Base-by-base conservation (phyloP, 2,888 invertebrate genomes). In the Leptogaster cylindrica region DNA sequence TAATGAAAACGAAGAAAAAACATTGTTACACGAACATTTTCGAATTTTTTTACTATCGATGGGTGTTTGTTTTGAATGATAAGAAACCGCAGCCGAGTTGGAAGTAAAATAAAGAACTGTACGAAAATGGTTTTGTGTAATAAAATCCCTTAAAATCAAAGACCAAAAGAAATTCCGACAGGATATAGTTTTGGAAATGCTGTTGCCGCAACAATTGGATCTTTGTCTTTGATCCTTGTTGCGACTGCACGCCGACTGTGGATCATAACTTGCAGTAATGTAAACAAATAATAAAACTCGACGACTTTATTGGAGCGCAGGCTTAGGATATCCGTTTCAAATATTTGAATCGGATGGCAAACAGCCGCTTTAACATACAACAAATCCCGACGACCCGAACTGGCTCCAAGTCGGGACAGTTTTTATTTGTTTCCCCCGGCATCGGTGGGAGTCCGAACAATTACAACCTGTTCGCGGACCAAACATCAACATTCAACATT, bases 311-410 rank as follows among this genome's bases (percentile, higher is more conserved):
- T 52, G 52, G 52, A 52, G 52, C 28, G 33, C 52, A 52, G 44
- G 23, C 28, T 33, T 64, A 46, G 48, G 48, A 64, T 64, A 64
- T 64, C 64, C 64, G 64, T 64, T 64, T 64, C 64, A 64, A 64
- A 64, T 48, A 64, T 64, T 64, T 64, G 33, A 44, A 64, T 64
- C 33, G 46, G 44, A 64, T 64, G 64, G 14, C 23, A 64, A 64
- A 64, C 48, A 61, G 25, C n/a, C 46, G 25, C 12, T 46, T 44
- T 46, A 23, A 46, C 46, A 46, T 46, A 25, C 25, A n/a, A n/a
- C n/a, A n/a, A 36, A 20, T 52, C 52, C 20, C 52, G 18, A 28
- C n/a, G 14, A 52, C 18, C 23, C 8, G 12, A 48, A 52, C 52
- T 33, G 18, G 28, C 51, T 51, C 31, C 28, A 25, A 16, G 18